Percentiles rank a stretch among this genome's conserved stretches.
Conservation (phyloP, 2,888 invertebrate genomes). For the Eucera pruinosa region DNA sequence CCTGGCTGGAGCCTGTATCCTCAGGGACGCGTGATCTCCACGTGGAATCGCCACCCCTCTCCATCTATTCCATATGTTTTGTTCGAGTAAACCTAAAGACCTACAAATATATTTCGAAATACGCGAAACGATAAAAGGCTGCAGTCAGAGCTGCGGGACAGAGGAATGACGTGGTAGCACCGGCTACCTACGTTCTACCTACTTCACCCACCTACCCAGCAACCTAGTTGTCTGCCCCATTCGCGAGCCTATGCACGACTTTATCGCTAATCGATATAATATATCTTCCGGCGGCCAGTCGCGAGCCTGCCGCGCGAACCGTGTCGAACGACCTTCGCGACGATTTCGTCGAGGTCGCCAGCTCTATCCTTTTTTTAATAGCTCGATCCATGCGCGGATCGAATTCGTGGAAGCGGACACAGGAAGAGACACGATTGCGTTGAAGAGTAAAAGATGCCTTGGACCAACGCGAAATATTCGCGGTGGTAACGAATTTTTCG, state of each 20-base stretch:
- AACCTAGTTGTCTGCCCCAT: slow-evolving; percentile 69
- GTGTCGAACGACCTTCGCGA: slow-evolving; percentile 77
- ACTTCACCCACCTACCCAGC: slow-evolving; percentile 73
- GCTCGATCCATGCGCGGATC: slow-evolving; percentile 23
- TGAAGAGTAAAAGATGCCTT: too few species aligned
- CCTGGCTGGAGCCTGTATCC: slow-evolving; percentile 78
- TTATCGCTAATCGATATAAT: slow-evolving; percentile 74
- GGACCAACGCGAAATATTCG: too few species aligned
- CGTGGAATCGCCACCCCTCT: slow-evolving; percentile 24
- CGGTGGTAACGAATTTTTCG: too few species aligned
- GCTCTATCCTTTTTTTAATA: slow-evolving; percentile 34
- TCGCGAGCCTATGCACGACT: slow-evolving; percentile 55
- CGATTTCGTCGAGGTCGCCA: slow-evolving; percentile 78
- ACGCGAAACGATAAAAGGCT: slow-evolving; percentile 5
- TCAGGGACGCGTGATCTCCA: slow-evolving; percentile 77
- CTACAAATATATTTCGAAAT: too few species aligned
- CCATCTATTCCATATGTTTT: neutral
- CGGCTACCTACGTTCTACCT: slow-evolving; percentile 64
- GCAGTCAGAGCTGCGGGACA: slow-evolving; percentile 44
- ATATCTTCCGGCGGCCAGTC: slow-evolving; percentile 61
- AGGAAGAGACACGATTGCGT: slow-evolving; percentile 13
- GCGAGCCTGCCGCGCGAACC: slow-evolving; percentile 62
- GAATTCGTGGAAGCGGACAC: slow-evolving; percentile 47
- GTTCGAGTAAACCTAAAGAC: too few species aligned
- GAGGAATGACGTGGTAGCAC: slow-evolving; percentile 51